Evolutionary conservation across 2,797 vertebrate genomes (phyloP).

Genomic region (Distichodus sexfasciatus): DNA sequence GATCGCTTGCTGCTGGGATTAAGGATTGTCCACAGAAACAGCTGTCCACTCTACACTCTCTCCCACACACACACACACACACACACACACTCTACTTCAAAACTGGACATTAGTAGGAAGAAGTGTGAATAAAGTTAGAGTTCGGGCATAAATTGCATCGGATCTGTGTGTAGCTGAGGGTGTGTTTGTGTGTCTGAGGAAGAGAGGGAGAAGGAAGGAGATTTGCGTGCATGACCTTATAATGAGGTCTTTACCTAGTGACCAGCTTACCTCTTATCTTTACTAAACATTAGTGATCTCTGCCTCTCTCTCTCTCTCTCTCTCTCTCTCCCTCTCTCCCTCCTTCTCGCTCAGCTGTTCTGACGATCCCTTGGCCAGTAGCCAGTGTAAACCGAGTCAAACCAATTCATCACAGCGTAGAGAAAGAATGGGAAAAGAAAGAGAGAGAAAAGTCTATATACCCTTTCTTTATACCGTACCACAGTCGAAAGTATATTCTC

Average conservation of each 20-base stretch:
- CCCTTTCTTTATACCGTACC: background rate
- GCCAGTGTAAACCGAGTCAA: slow-evolving; percentile 14
- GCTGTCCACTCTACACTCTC: slow-evolving; percentile 53
- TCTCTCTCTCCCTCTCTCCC: background rate
- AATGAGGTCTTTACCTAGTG: slow-evolving; percentile 60
- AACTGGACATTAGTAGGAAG: background rate
- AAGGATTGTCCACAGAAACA: slow-evolving; percentile 45
- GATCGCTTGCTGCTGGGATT: slow-evolving; percentile 60
- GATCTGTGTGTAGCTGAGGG: slow-evolving; percentile 36
- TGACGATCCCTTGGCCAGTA: slow-evolving; percentile 10
- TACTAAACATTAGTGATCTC: slow-evolving; percentile 25
- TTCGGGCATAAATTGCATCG: slow-evolving; percentile 42
- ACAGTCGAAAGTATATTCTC: background rate
- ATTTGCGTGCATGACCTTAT: slow-evolving; percentile 23
- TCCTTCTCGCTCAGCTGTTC: slow-evolving; percentile 10
- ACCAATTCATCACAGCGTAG: background rate
- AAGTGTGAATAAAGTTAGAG: slow-evolving; percentile 16
- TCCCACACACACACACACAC: slow-evolving; percentile 24
- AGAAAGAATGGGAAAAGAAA: background rate
- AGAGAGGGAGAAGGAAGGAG: background rate
- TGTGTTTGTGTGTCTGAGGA: slow-evolving; percentile 24
- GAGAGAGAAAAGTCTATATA: background rate
- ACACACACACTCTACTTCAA: slow-evolving; percentile 11
- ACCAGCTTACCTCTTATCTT: slow-evolving; percentile 36
- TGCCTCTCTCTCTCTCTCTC: background rate